Evolutionary conservation across 2,888 invertebrate species (phyloP).

Genomic region (Plagiodera versicolora): DNA sequence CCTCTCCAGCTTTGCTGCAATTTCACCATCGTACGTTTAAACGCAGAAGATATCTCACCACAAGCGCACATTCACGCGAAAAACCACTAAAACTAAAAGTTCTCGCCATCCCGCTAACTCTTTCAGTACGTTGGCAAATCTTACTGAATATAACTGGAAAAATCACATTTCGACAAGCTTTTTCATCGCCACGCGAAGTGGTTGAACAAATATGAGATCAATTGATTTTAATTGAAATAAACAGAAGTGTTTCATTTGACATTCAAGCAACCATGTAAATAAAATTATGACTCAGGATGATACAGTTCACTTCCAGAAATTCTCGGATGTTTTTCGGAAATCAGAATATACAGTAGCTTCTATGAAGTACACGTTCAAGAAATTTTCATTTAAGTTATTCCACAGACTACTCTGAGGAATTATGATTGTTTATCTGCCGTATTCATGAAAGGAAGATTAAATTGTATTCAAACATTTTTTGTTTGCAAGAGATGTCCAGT

Average conservation of each 20-base stretch:
- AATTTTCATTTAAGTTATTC: too few species aligned
- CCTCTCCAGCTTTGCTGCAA: slow-evolving; percentile 8
- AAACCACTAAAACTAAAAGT: slow-evolving; percentile 7
- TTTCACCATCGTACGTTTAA: slow-evolving; percentile 19
- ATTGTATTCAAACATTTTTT: too few species aligned
- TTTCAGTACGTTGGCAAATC: neutral
- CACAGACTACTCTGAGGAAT: too few species aligned
- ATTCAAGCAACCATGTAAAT: neutral
- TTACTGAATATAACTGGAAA: slow-evolving; percentile 27
- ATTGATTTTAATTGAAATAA: neutral
- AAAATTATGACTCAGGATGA: neutral
- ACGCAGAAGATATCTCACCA: neutral
- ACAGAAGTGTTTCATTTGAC: neutral
- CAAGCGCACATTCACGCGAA: neutral
- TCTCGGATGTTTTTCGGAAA: slow-evolving; percentile 1
- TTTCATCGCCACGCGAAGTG: neutral
- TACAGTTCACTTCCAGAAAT: neutral
- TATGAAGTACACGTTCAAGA: too few species aligned
- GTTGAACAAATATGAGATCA: neutral
- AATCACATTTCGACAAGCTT: slow-evolving; percentile 14
- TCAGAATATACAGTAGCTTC: too few species aligned
- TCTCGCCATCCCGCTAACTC: neutral
- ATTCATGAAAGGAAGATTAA: too few species aligned
- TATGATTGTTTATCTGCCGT: too few species aligned
- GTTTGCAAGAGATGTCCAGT: too few species aligned